Base-by-base conservation (phyloP, 2,888 invertebrate genomes). In the Drosophila meridiana region DNA sequence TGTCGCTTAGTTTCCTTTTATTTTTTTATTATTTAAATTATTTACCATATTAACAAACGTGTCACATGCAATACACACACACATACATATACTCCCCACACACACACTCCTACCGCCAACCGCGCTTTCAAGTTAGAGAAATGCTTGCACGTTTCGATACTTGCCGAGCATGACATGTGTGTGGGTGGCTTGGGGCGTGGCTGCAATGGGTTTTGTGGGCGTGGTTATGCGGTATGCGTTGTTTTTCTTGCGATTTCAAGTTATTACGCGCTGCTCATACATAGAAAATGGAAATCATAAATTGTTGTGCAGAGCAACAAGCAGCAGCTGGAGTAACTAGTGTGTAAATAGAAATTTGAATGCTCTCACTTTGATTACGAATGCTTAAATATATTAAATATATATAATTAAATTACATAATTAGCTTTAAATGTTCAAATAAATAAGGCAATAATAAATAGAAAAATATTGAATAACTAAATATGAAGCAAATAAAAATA, bases 11-110 rank as follows among this genome's bases (percentile, higher is more conserved):
- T 52, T 52, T 62, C 26, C 14, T 61, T 47, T 47, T 42, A 20
- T 34, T 59, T 69, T 45, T 68, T 58, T 61, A 64, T 69, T 74
- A 70, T 78, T 80, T 81, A 85, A 84, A 84, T 84, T 79, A 83
- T 83, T 85, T 72, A 80, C 75, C 73, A 85, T 82, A 82, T 80
- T 82, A 82, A 75, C 74, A 79, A 82, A 83, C 78, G 77, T 81
- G 84, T 73, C 73, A 53, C 78, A 69, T 59, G 62, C 60, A 70
- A 73, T 53, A 67, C 64, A 55, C 63, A 67, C 52, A 43, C 60
- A 32, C 43, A 14, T 11, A 50, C 65, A 40, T 42, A 64, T 48
- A 65, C 36, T n/a, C 13, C 36, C 14, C 62, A 52, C 58, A 58
- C 50, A 43, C 52, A 38, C 38, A 38, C 38, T 4, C 38, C 11